These are phyloP conservation scores for Embidobia sp. DNA, from an alignment of 2,888 invertebrate species.

Conservation along the genomic window DNA sequence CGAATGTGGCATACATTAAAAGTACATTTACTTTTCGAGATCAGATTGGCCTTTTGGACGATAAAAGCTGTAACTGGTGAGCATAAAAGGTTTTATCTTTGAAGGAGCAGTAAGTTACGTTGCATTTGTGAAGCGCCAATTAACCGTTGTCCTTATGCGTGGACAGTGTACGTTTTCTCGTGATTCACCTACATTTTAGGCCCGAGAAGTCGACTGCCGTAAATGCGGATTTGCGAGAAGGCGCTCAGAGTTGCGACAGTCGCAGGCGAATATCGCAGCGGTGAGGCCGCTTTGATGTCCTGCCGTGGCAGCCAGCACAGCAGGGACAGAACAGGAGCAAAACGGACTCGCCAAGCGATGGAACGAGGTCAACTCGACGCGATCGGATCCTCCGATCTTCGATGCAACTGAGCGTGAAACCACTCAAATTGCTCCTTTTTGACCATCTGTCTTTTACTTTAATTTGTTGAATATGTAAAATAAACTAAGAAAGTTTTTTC, in stretches of 20 bases:
- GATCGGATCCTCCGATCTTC: constrained; percentile 51
- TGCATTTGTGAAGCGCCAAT: constrained; percentile 72
- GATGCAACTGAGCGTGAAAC: constrained; percentile 52
- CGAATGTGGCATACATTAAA: constrained; percentile 36
- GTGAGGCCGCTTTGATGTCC: constrained; percentile 65
- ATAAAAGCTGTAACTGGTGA: constrained; percentile 53
- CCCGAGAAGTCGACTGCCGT: constrained; percentile 51
- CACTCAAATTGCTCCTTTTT: constrained; percentile 29
- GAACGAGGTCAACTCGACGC: constrained; percentile 55
- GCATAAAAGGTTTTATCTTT: constrained; percentile 65
- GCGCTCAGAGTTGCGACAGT: constrained; percentile 55
- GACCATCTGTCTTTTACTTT: constrained; percentile 37
- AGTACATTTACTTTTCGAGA: constrained; percentile 55
- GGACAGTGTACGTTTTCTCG: constrained; percentile 59
- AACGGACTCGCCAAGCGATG: constrained; percentile 46
- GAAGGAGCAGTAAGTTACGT: constrained; percentile 71
- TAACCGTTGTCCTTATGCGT: constrained; percentile 70
- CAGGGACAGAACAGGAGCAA: constrained; percentile 58
- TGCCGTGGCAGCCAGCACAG: constrained; percentile 50
- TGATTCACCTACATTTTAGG: constrained; percentile 70
- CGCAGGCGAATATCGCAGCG: constrained; percentile 60
- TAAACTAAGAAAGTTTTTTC: too few species aligned
- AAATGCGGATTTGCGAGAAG: constrained; percentile 58
- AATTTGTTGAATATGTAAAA: constrained; percentile 2
- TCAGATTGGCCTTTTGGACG: constrained; percentile 45